Evolutionary conservation across 2,888 invertebrate species (phyloP), one percentile per base, ranked within the genome.

Genomic region (Synergus umbraculus): DNA sequence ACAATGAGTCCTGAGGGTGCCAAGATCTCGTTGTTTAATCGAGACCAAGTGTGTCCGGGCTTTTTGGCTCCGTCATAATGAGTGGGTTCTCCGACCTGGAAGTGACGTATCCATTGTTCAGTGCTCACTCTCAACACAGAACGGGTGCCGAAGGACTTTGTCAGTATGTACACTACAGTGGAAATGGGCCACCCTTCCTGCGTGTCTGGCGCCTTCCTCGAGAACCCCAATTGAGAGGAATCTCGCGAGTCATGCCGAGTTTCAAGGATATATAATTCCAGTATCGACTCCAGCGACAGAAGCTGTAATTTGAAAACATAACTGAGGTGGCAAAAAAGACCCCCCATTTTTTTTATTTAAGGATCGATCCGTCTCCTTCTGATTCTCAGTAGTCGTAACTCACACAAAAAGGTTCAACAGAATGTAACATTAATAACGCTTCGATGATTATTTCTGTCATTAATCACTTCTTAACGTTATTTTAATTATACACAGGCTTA

Each of bases 101-200:
- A 73, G 73, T 73, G 73, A 73, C 54, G 54, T 54, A 73, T 73
- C 73, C n/a, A 73, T 73, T 73, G 73, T 73, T 73, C 73, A 54
- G 15, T 41, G 29, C n/a, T 22, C n/a, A 44, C 58, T 58, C 58
- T 58, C 43, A 66, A 67, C 37, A n/a, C 13, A 15, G 37, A 73
- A 73, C 58, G 73, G 73, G 49, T 73, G 73, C 29, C 22, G 37
- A 10, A 73, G 73, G 54, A 73, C 49, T 54, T 73, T 37, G 73
- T 73, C 54, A 73, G 73, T 22, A 18, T 22, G 13, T 22, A n/a
- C 60, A 60, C 60, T 22, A 4, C 29, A 13, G 13, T 63, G 63
- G 63, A 63, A 63, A 63, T 29, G 63, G 63, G 18, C 43, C 44
- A 67, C 44, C 67, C 37, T 49, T 49, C 15, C 49, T 5, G 54